A percentile compares a stretch with the other conserved stretches of the same genome.
Conservation (phyloP, 2,797 vertebrate species). For the Poecilia velifera region DNA sequence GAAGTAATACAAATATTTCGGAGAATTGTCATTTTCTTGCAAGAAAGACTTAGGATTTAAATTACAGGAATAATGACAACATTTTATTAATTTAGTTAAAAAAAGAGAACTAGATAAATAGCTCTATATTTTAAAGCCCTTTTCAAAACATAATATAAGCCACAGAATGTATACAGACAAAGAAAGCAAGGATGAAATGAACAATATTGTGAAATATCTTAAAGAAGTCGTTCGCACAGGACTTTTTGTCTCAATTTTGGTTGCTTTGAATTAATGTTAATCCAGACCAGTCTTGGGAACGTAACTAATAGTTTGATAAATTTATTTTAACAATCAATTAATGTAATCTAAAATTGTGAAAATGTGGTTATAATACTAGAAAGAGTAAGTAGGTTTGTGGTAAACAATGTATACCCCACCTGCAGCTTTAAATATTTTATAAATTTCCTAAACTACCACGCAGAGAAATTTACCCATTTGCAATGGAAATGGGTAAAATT, state of each 20-base stretch:
- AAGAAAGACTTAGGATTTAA: not conserved
- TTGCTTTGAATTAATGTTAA: not conserved
- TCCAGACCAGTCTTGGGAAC: not conserved
- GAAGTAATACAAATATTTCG: not conserved
- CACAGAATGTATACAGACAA: not conserved
- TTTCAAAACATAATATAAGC: not conserved
- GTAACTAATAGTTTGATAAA: not conserved
- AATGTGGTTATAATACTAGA: too few relatives aligned
- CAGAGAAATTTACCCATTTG: not conserved
- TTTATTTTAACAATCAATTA: not conserved
- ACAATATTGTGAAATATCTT: not conserved
- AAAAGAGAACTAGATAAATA: not conserved
- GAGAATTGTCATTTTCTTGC: not conserved
- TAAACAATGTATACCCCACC: too few relatives aligned
- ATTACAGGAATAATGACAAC: not conserved
- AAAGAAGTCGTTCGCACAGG: not conserved
- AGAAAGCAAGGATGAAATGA: too few relatives aligned
- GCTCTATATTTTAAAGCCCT: not conserved
- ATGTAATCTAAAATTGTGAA: too few relatives aligned
- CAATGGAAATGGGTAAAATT: too few relatives aligned
- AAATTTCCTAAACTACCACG: not conserved
- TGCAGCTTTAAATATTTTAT: not conserved
- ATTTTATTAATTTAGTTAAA: not conserved
- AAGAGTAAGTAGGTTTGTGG: not conserved
- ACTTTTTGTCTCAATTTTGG: not conserved